These are phyloP conservation scores for Ostrea denselamellosa DNA, from an alignment of 1,140 invertebrate species.

Conservation along the genomic window DNA sequence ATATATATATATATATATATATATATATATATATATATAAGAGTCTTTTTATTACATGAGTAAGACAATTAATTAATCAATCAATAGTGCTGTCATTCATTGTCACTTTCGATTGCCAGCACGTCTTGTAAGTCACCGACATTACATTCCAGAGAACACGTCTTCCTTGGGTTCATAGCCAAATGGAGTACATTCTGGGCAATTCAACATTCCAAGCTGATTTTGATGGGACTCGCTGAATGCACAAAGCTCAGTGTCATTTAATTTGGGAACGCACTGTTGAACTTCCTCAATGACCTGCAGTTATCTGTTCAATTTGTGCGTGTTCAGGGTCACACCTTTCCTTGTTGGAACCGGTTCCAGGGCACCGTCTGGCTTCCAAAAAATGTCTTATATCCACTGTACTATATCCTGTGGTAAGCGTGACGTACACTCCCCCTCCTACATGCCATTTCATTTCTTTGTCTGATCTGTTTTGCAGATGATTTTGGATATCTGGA, in stretches of 20 bases:
- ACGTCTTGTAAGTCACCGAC: slow-evolving; percentile 39
- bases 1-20: no score
- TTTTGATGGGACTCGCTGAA: slow-evolving; percentile 38
- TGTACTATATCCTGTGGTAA: background rate
- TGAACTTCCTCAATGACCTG: background rate
- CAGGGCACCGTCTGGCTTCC: slow-evolving; percentile 3
- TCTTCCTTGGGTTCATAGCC: slow-evolving; percentile 30
- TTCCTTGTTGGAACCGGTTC: slow-evolving; percentile 36
- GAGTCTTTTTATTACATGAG: background rate
- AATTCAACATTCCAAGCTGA: slow-evolving; percentile 41
- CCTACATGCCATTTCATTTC: slow-evolving; percentile 43
- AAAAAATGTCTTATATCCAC: slow-evolving; percentile 37
- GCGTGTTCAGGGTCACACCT: slow-evolving; percentile 43
- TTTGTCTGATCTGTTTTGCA: slow-evolving; percentile 1
- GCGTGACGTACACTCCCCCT: background rate
- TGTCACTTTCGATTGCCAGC: slow-evolving; percentile 4
- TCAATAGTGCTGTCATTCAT: background rate
- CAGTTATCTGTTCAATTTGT: slow-evolving; percentile 40
- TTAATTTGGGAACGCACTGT: slow-evolving; percentile 14
- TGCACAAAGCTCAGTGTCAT: slow-evolving; percentile 36
- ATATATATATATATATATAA: background rate
- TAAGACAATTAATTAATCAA: no score
- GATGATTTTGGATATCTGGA: slow-evolving; percentile 21
- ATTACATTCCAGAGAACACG: slow-evolving; percentile 42
- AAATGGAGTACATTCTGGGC: slow-evolving; percentile 30